Conservation (phyloP, 2,113 vertebrate species). For the Speoplatyrhinus poulsoni region DNA sequence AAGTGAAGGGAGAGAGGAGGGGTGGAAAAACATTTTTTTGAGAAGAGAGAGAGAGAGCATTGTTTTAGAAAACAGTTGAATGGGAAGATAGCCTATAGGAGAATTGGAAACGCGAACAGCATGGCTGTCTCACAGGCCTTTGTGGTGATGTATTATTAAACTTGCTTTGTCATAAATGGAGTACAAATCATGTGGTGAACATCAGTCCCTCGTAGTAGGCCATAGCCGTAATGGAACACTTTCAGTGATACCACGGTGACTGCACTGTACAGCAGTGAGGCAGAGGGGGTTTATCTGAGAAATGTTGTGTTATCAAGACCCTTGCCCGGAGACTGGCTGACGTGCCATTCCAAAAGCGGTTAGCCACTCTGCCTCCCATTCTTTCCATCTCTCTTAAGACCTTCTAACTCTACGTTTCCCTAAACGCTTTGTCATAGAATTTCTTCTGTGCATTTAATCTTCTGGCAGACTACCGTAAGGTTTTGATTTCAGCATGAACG, state of each 20-base stretch:
- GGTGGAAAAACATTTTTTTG: constrained; percentile 30
- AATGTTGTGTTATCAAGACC: constrained; percentile 65
- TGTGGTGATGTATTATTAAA: no score
- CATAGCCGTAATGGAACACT: no score
- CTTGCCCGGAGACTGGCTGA: constrained; percentile 49
- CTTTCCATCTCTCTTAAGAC: constrained; percentile 31
- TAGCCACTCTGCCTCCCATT: constrained; percentile 39
- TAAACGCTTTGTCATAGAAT: background rate
- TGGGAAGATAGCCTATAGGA: background rate
- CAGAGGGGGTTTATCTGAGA: constrained; percentile 48
- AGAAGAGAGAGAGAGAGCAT: constrained; percentile 23
- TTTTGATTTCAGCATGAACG: constrained; percentile 28
- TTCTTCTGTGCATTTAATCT: background rate
- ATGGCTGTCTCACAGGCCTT: no score
- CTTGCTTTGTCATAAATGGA: no score
- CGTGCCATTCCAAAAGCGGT: constrained; percentile 37
- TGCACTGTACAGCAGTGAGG: no score
- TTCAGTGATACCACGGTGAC: no score
- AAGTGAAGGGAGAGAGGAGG: constrained; percentile 59
- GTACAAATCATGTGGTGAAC: no score
- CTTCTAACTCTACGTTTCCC: constrained; percentile 10
- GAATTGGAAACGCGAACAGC: no score
- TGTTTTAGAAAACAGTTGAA: constrained; percentile 16
- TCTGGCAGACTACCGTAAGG: background rate
- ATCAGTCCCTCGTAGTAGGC: no score